phyloP scores from a whole-genome alignment of 2,113 vertebrate genomes.

The Tragelaphus imberbis region DNA sequence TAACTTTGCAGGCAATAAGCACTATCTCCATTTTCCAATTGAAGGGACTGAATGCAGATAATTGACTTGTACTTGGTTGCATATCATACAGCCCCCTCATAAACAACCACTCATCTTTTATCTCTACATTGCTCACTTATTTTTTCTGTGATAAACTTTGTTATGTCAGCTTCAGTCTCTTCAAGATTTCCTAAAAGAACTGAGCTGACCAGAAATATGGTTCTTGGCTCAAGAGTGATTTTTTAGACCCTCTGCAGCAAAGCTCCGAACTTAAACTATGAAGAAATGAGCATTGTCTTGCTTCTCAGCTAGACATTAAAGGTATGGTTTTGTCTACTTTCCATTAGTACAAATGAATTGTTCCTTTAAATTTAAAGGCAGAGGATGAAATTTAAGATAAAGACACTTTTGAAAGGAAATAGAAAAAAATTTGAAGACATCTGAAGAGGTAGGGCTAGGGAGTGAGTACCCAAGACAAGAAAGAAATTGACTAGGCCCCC shows the following conservation, averaged over 20 bases:
- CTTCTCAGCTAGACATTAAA: not conserved
- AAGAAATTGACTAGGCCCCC: not conserved
- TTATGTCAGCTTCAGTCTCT: not conserved
- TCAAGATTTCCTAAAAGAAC: not conserved
- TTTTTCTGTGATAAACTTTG: not conserved
- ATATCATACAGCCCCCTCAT: not conserved
- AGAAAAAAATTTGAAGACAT: not conserved
- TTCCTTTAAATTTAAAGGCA: not conserved
- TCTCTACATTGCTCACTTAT: not conserved
- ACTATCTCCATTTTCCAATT: accelerated
- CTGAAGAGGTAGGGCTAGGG: not conserved
- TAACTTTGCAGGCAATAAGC: not conserved
- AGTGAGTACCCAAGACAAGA: not conserved
- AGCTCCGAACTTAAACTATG: not conserved
- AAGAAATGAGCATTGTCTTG: not conserved
- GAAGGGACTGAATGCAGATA: not conserved
- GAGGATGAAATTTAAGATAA: not conserved
- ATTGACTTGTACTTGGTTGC: not conserved
- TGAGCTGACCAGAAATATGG: not conserved
- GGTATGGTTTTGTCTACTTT: not conserved
- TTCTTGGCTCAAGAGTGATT: not conserved
- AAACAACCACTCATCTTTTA: not conserved
- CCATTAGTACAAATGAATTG: not conserved
- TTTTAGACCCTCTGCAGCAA: not conserved
- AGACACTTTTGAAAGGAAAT: not conserved